Base-by-base conservation (phyloP, 2,888 invertebrate species). In the Chymomyza procnemis region DNA sequence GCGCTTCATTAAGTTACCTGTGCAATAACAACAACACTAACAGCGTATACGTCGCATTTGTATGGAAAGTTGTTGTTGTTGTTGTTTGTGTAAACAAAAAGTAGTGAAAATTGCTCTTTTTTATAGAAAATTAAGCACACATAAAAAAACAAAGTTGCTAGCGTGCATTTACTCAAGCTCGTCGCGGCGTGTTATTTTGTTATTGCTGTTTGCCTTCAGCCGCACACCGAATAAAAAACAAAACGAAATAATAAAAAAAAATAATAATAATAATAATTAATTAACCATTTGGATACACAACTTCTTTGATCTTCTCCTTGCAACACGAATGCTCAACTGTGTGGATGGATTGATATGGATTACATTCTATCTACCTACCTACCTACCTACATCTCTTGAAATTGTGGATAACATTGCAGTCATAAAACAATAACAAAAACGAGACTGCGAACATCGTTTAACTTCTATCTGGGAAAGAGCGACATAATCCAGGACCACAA, bases 1-100 rank as follows among this genome's bases (percentile, higher is more conserved):
- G 75, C 76, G 76, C 76, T 74, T 76, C 76, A 76, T 74, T 73
- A 75, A 69, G 73, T 79, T 69, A 80, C 72, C 79, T 76, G 75
- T 58, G 61, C 54, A 14, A 19, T 8, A 26, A 26, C 26, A 26
- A 8, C 26, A 26, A 26, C 26, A 26, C 4, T 1, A 18, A 8
- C 52, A n/a, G n/a, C n/a, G 16, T 21, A 9, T 12, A 26, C 30
- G 14, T 22, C 56, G 26, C 19, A 4, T 54, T 54, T 54, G 19
- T 19, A 19, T 54, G 21, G 19, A 14, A 54, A 54, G 14, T 46
- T 41, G 59, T 18, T 41, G 9, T 12, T 41, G 34, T 41, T 26
- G 18, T 64, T 58, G 26, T 26, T 3, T 58, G 18, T 69, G 67
- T 69, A 67, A 69, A 74, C 69, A 59, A 61, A 67, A 50, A 50